These are phyloP conservation scores for Neotragus pygmaeus DNA, from an alignment of 2,113 vertebrate genomes.

Conservation along the genomic window DNA sequence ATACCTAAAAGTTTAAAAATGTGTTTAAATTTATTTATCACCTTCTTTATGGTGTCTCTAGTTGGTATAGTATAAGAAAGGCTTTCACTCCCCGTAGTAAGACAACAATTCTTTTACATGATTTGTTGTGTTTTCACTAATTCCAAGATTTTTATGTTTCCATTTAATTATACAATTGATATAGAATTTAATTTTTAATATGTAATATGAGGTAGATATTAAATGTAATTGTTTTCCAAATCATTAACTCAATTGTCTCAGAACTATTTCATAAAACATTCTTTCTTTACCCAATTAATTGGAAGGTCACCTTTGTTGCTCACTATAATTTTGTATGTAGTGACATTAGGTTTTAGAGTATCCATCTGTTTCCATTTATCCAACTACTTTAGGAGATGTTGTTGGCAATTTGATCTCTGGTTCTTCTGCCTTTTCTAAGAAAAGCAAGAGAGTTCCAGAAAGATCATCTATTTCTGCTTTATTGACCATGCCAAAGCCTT, in stretches of 20 bases:
- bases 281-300: background rate
- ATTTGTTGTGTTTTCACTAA: background rate
- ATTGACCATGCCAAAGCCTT: no score
- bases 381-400: background rate
- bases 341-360: background rate
- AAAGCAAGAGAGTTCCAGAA: no score
- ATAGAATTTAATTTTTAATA: slow-evolving; percentile 42
- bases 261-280: background rate
- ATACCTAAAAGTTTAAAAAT: background rate
- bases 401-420: no score
- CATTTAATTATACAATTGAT: background rate
- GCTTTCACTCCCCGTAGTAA: background rate
- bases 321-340: background rate
- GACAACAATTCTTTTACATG: background rate
- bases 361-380: background rate
- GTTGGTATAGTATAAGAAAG: background rate
- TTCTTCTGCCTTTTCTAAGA: no score
- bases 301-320: background rate
- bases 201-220: background rate
- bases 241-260: background rate
- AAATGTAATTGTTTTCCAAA: background rate
- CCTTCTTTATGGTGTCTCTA: background rate
- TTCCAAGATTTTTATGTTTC: background rate
- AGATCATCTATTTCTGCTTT: no score
- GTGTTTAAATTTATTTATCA: background rate